Base-by-base conservation (phyloP, 1,140 invertebrate species). In the Drosophila miranda region DNA sequence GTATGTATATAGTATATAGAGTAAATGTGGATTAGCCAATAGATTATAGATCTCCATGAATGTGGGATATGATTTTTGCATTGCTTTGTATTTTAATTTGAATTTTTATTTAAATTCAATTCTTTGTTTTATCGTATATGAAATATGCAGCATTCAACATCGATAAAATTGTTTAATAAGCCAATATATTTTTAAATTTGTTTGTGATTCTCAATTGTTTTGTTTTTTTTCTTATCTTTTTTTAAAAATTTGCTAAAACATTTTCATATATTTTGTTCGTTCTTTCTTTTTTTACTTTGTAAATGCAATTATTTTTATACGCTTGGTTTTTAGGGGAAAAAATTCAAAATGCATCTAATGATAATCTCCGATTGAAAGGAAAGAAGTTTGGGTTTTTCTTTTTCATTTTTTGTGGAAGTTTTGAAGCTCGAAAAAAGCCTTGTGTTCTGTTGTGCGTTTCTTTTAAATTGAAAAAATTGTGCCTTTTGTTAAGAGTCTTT, bases 211-310 rank as follows among this genome's bases (percentile, higher is more conserved):
- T 51, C 66, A 75, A 74, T 67, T 26, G 6, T 67, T 62, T 76
- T 68, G 28, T 46, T 21, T 41, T 38, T 42, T 54, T 45, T 54
- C 23, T 34, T 53, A 67, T 75, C 48, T 69, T 46, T 81, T 81
- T 81, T 75, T 81, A 84, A 86, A 38, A 84, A 84, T 84, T 84
- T 64, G 74, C 80, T 84, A 84, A 84, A 84, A 84, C 81, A 74
- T 84, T 69, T 54, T 69, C 78, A 72, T 51, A 75, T 64, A 66
- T 43, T 67, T 60, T 21, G 41, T 55, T 42, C 50, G 5, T 28
- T 2, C 45, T 44, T 44, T 44, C 43, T 30, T 58, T 42, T 6
- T 41, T 30, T 50, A 51, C 43, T 41, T 44, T 48, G 54, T 77
- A 84, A 84, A 76, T 84, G 66, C 77, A 80, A 86, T 69, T 69